Evolutionary conservation across 2,888 invertebrate genomes (phyloP), one percentile per base, ranked within the genome.

Genomic region (Tubulanus polymorphus): DNA sequence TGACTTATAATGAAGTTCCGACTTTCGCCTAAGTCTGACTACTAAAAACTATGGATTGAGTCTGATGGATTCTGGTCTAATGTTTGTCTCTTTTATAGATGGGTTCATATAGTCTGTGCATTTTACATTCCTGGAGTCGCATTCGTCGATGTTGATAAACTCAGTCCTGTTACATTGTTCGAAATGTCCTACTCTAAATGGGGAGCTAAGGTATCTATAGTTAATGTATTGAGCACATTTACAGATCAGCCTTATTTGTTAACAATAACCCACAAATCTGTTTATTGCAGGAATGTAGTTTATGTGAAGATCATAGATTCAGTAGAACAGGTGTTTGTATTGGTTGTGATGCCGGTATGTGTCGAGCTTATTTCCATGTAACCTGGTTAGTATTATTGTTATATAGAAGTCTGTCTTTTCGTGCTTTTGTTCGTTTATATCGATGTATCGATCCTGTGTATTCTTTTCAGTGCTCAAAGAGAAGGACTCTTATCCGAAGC

Each of bases 81-180:
- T 62, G 52, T 48, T 60, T 74, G 73, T 55, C 60, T 66, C 12
- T 69, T 64, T 50, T 63, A 8, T 56, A 76, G 80, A 54, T 99
- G 97, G 97, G 95, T 97, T 1, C 99, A 99, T 81, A 82, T 99
- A 52, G 90, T 97, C 2, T 99, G 99, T 81, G 96, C 97, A 0
- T 84, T 99, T 5, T 99, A 97, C 80, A 92, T 95, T 8, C 95
- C 94, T 18, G 96, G 95, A 15, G 93, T 97, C 29, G 93, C 94
- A 20, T 96, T 97, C 81, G 93, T 93, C 48, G 95, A 97, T 83
- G 87, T 76, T 15, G 78, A 79, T 55, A 73, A 70, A 65, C 82
- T 96, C 27, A 90, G 91, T 0, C 92, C 91, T 47, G 81, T 96
- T 20, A 95, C 95, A 0, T 82, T 97, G 57, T 95, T 95, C 79